Percentiles rank a stretch among this genome's conserved stretches.
Conservation (phyloP, 2,797 vertebrate species). For the Chaetophractus vellerosus region DNA sequence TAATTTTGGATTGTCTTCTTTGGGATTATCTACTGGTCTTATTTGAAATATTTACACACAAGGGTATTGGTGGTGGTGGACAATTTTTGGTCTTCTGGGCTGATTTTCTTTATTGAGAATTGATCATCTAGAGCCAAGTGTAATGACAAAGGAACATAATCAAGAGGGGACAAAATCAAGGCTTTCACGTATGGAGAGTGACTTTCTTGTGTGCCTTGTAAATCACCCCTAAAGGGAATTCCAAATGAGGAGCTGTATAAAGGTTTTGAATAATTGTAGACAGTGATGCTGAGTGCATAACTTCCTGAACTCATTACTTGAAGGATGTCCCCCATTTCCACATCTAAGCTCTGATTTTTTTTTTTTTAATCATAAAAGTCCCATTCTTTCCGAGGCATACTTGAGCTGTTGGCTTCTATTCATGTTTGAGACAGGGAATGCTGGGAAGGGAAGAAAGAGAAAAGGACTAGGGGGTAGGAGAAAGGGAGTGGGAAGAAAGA, state of each 20-base stretch:
- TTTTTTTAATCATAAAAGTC: neutral
- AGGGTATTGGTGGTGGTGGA: neutral
- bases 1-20: too few species aligned
- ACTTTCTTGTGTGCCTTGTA: neutral
- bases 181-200: neutral
- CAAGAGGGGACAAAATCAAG: neutral
- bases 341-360: slow-evolving; percentile 39
- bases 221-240: neutral
- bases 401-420: neutral
- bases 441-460: neutral
- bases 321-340: neutral
- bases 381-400: neutral
- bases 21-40: too few species aligned
- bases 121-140: slow-evolving; percentile 46
- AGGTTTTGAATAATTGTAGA: neutral
- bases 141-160: slow-evolving; percentile 41
- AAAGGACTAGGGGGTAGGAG: neutral
- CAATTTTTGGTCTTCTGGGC: neutral
- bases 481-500: neutral
- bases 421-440: neutral
- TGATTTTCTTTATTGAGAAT: neutral
- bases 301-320: slow-evolving; percentile 1
- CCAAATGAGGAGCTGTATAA: neutral
- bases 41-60: neutral
- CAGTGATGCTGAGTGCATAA: neutral